Percentiles rank a stretch among this genome's conserved stretches.
Conservation (phyloP, 92 coral and sea anemone species). For the Umimayanthus kanabou region DNA sequence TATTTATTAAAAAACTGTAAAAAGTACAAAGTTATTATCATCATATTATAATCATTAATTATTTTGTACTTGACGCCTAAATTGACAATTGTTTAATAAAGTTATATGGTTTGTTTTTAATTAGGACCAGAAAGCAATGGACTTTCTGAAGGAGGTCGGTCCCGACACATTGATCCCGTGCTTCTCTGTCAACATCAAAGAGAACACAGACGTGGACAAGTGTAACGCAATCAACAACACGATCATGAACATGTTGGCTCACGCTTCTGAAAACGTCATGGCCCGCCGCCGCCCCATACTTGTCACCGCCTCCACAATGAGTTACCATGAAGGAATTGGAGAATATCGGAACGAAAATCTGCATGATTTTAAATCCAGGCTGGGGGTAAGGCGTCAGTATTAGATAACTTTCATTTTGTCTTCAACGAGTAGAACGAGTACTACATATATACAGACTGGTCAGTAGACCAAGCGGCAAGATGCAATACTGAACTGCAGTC, state of each 20-base stretch:
- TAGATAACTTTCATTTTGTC: neutral
- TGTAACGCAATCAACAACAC: conserved; percentile 67
- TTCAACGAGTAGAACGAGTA: neutral
- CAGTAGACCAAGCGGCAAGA: too few relatives aligned
- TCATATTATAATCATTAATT: too few relatives aligned
- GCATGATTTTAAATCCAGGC: neutral
- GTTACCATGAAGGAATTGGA: neutral
- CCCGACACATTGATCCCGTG: conserved; percentile 88
- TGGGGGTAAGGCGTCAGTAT: neutral
- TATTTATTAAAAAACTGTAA: too few relatives aligned
- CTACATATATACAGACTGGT: neutral
- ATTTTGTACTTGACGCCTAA: too few relatives aligned
- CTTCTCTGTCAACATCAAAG: conserved; percentile 78
- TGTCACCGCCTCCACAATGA: conserved; percentile 76
- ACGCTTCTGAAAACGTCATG: conserved; percentile 53
- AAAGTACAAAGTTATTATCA: too few relatives aligned
- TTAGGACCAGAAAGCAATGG: conserved; percentile 77
- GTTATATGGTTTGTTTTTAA: neutral
- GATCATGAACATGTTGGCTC: conserved; percentile 61
- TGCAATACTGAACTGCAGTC: too few relatives aligned
- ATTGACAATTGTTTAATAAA: too few relatives aligned
- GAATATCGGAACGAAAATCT: neutral
- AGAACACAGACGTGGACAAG: conserved; percentile 55
- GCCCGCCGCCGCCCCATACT: conserved; percentile 79
- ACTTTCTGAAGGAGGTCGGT: conserved; percentile 73